Conservation (phyloP, 35 echinoderm and acorn worm genomes). For the Eucidaris tribuloides region DNA sequence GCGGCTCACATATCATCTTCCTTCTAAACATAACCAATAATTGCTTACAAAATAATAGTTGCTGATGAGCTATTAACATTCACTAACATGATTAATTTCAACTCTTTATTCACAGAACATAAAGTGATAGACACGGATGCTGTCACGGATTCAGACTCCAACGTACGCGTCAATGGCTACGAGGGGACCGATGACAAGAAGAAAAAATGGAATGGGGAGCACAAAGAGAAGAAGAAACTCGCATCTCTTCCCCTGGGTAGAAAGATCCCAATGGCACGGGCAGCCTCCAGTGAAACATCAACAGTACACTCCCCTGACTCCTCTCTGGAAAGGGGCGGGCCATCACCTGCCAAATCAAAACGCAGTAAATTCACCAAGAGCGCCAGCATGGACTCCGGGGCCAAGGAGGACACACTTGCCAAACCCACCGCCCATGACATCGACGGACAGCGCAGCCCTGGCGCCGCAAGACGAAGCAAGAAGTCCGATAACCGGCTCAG, state of each 20-base stretch:
- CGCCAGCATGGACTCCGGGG: conserved; percentile 71
- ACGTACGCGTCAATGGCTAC: conserved; percentile 54
- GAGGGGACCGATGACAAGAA: conserved; percentile 27
- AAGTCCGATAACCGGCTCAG: conserved; percentile 25
- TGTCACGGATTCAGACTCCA: conserved; percentile 43
- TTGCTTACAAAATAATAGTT: too few relatives aligned
- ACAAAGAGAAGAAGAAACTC: conserved; percentile 85
- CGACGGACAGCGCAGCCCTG: conserved; percentile 71
- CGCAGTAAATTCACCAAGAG: conserved; percentile 91
- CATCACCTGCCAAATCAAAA: conserved; percentile 63
- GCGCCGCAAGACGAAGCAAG: conserved; percentile 37
- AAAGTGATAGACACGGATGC: conserved; percentile 62
- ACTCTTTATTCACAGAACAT: conserved; percentile 80
- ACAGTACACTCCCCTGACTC: conserved; percentile 39
- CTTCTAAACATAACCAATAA: not conserved
- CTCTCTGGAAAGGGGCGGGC: conserved; percentile 19
- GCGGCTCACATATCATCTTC: too few relatives aligned
- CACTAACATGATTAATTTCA: too few relatives aligned
- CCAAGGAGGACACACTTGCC: conserved; percentile 23
- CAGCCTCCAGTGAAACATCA: conserved; percentile 54
- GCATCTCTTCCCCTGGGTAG: conserved; percentile 61
- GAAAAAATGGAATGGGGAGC: too few relatives aligned
- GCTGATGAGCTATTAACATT: too few relatives aligned
- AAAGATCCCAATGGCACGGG: conserved; percentile 72
- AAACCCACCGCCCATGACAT: conserved; percentile 30